Evolutionary conservation across 2,797 vertebrate species (phyloP), one percentile per base, ranked within the genome.

Genomic region (Tinamus major): DNA sequence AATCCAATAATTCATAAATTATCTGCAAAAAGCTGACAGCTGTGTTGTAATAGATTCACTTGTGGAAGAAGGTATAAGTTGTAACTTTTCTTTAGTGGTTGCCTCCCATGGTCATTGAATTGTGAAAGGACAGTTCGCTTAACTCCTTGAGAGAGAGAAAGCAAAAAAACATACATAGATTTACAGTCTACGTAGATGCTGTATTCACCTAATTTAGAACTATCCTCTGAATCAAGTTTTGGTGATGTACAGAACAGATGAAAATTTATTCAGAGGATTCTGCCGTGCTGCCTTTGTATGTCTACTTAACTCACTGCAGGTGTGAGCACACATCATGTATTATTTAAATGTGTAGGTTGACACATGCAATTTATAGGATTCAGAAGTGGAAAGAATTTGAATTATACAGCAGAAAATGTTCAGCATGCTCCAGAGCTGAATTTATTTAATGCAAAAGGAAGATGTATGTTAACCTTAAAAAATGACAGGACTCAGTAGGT

Each of bases 401-500:
- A 79, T 92, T 87, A 80, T 55, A 33, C 41, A 92, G 27, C 35
- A 62, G 64, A 71, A 77, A 65, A 71, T 49, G 89, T 92, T 93
- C 53, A 69, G 29, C 6, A 1, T 75, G 19, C 10, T 89, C n/a
- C 53, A 37, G 12, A 72, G 55, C 46, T 85, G 46, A 65, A 56
- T 64, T 24, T 48, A 77, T 82, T 58, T 68, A 55, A 24, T 24
- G 11, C 44, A 46, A 62, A 82, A 83, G 71, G 59, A 90, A 68
- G 71, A 69, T 1, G 0, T 12, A 24, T 23, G 9, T 35, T 76
- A 53, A 62, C 39, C 1, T 85, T 79, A 55, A 63, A 55, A 55
- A 21, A 6, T 6, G 6, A 16, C 61, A 35, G 13, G 26, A 35
- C 4, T 61, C 17, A 2, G 19, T 83, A 29, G 3, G 29, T 78